phyloP scores from a whole-genome alignment of 2,797 vertebrate species.

The Phaenicophaeus curvirostris region DNA sequence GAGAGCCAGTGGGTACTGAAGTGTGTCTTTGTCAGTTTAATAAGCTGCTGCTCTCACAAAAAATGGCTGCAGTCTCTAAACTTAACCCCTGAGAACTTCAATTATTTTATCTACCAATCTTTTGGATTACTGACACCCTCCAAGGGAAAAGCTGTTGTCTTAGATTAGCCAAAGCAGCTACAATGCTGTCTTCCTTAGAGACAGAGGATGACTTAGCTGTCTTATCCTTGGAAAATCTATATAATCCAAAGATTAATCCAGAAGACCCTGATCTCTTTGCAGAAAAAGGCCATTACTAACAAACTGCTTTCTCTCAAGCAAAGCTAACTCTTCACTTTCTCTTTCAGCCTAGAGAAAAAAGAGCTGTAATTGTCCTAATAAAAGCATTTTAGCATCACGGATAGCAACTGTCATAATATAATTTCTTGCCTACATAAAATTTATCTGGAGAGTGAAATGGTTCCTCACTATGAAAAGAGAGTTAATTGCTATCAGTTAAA shows the following conservation, averaged over 20 bases:
- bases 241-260: slow-evolving; percentile 70
- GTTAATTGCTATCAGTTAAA: slow-evolving; percentile 56
- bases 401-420: slow-evolving; percentile 67
- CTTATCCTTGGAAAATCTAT: slow-evolving; percentile 69
- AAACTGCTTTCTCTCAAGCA: slow-evolving; percentile 47
- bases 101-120: slow-evolving; percentile 73
- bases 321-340: slow-evolving; percentile 29
- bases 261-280: slow-evolving; percentile 60
- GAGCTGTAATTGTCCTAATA: slow-evolving; percentile 68
- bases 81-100: slow-evolving; percentile 71
- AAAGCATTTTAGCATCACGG: slow-evolving; percentile 55
- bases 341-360: slow-evolving; percentile 53
- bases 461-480: slow-evolving; percentile 7
- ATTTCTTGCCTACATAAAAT: slow-evolving; percentile 65
- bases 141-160: slow-evolving; percentile 71
- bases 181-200: slow-evolving; percentile 56
- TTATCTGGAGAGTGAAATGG: slow-evolving; percentile 57
- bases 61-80: slow-evolving; percentile 63
- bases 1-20: slow-evolving; percentile 35
- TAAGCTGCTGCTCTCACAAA: slow-evolving; percentile 51
- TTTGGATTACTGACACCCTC: slow-evolving; percentile 69
- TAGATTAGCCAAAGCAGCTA: slow-evolving; percentile 67
- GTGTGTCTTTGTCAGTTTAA: slow-evolving; percentile 70
- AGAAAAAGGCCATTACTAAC: slow-evolving; percentile 60
- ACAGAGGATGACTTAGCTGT: slow-evolving; percentile 59